phyloP scores from a whole-genome alignment of 2,888 invertebrate species.

The Harpagoxenus sublaevis region DNA sequence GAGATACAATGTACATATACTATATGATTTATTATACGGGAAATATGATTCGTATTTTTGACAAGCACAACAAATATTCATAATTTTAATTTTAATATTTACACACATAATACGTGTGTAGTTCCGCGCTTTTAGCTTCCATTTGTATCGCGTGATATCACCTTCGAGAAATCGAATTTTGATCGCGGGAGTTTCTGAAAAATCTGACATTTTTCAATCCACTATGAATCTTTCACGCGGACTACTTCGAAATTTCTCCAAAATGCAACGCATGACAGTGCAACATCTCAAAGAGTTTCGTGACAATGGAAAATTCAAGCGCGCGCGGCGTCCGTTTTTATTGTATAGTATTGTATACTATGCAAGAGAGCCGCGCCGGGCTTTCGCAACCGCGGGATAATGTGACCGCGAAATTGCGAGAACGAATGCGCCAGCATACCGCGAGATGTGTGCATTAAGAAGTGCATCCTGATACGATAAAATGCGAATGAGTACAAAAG shows the following conservation, averaged over 20 bases:
- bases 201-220: not conserved
- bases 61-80: not conserved
- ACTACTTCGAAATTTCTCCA: not conserved
- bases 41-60: not conserved
- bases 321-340: constrained; percentile 24
- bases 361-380: constrained; percentile 21
- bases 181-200: not conserved
- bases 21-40: not conserved
- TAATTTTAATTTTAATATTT: not conserved
- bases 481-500: constrained; percentile 42
- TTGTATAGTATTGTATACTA: constrained; percentile 22
- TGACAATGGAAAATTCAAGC: constrained; percentile 28
- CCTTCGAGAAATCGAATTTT: not conserved
- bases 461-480: constrained; percentile 37
- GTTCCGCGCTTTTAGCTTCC: not conserved
- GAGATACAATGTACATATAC: not conserved
- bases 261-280: not conserved
- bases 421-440: constrained; percentile 9
- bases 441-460: constrained; percentile 41
- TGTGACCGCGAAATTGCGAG: constrained; percentile 46
- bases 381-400: constrained; percentile 35
- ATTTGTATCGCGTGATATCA: not conserved
- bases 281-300: constrained; percentile 34
- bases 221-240: not conserved
- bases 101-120: not conserved